phyloP scores from a whole-genome alignment of 35 echinoderm and acorn worm species.

The Heliocidaris tuberculata region DNA sequence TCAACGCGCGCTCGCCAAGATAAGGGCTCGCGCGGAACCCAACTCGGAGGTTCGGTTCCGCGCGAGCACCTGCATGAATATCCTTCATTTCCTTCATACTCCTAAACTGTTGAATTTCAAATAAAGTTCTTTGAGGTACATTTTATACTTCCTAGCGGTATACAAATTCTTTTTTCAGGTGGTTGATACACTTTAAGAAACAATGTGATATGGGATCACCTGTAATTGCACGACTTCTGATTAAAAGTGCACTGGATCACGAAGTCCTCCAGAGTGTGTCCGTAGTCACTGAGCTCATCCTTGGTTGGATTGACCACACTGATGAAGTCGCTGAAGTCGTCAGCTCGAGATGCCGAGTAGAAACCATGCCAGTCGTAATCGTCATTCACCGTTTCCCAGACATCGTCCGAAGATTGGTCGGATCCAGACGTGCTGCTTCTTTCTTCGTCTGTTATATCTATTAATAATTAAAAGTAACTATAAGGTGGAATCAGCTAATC shows the following conservation, averaged over 20 bases:
- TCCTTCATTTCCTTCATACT: too few species aligned
- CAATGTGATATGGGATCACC: conserved; percentile 35
- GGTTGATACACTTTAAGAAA: too few species aligned
- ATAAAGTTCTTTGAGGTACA: too few species aligned
- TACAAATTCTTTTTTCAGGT: too few species aligned
- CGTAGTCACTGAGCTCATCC: conserved; percentile 55
- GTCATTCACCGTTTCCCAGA: conserved; percentile 54
- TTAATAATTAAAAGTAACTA: too few species aligned
- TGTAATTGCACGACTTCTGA: conserved; percentile 62
- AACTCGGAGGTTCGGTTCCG: too few species aligned
- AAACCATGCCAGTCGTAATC: conserved; percentile 69
- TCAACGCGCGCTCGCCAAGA: too few species aligned
- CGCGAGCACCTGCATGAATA: too few species aligned
- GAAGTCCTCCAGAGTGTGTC: conserved; percentile 66
- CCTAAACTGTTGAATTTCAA: too few species aligned
- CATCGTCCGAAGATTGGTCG: background rate
- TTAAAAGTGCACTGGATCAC: conserved; percentile 71
- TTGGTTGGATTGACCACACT: conserved; percentile 66
- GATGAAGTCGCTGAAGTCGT: conserved; percentile 76
- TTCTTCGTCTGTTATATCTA: background rate
- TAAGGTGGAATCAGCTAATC: too few species aligned
- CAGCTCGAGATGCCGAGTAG: conserved; percentile 49
- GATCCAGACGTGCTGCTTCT: background rate
- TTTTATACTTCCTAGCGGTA: too few species aligned
- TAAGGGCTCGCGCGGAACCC: too few species aligned